phyloP scores from a whole-genome alignment of 2,797 vertebrate genomes.

The Erithacus rubecula region DNA sequence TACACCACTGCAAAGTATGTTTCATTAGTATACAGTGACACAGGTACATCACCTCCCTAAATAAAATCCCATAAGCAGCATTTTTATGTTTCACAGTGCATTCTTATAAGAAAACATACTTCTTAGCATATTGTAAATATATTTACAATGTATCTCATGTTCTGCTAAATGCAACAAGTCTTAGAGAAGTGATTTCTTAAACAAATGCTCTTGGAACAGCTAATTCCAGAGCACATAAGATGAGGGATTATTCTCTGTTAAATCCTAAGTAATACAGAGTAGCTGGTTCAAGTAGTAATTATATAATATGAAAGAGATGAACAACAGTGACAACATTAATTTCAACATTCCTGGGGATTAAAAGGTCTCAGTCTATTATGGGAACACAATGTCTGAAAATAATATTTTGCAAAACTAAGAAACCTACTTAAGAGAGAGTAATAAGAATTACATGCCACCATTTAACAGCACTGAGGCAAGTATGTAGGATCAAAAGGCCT shows the following conservation, averaged over 20 bases:
- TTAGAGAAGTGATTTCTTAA: constrained; percentile 56
- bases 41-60: background rate
- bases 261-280: constrained; percentile 40
- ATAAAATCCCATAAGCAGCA: background rate
- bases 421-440: background rate
- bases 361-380: background rate
- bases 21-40: background rate
- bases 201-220: constrained; percentile 55
- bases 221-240: constrained; percentile 53
- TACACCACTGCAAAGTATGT: background rate
- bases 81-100: background rate
- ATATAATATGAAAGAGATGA: constrained; percentile 32
- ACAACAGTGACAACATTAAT: constrained; percentile 39
- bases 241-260: constrained; percentile 54
- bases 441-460: background rate
- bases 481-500: background rate
- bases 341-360: background rate
- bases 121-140: background rate
- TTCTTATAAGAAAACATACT: background rate
- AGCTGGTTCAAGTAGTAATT: constrained; percentile 60
- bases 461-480: background rate
- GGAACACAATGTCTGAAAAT: background rate
- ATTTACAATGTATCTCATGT: background rate
- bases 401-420: background rate
- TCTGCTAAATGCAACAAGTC: constrained; percentile 27